These are phyloP conservation scores for Prostheceraeus crozeri DNA, from an alignment of 2,888 invertebrate genomes.

Conservation along the genomic window DNA sequence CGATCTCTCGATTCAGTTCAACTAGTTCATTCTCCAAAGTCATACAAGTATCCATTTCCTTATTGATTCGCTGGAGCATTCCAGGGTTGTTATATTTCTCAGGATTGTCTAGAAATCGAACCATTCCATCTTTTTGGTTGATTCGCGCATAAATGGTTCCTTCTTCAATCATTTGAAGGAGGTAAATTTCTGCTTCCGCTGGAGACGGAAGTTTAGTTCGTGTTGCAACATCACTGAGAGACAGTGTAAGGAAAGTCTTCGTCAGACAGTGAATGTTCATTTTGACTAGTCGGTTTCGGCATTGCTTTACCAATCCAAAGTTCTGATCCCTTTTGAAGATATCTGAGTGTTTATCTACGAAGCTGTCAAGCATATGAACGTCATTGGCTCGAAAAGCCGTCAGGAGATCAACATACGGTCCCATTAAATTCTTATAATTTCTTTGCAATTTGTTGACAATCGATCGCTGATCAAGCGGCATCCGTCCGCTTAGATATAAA, in stretches of 20 bases:
- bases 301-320: constrained; percentile 65
- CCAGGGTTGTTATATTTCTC: constrained; percentile 84
- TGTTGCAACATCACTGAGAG: constrained; percentile 77
- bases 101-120: constrained; percentile 85
- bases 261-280: constrained; percentile 92
- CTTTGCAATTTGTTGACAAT: too few relatives aligned
- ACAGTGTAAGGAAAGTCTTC: constrained; percentile 79
- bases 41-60: too few relatives aligned
- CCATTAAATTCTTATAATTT: not conserved
- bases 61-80: too few relatives aligned
- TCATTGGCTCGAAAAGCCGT: constrained; percentile 71
- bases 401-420: constrained; percentile 78
- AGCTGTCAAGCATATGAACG: constrained; percentile 65
- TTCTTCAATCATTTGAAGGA: constrained; percentile 92
- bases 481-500: constrained; percentile 81
- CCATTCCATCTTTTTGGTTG: constrained; percentile 96
- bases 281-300: constrained; percentile 78
- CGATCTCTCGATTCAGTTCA: too few relatives aligned
- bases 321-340: constrained; percentile 66
- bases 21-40: too few relatives aligned
- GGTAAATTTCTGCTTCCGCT: constrained; percentile 80
- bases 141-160: constrained; percentile 92
- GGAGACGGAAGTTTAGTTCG: constrained; percentile 77
- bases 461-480: too few relatives aligned
- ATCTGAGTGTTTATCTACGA: constrained; percentile 72